Conservation (phyloP, 2,888 invertebrate genomes). For the Polymixis lichenea region DNA sequence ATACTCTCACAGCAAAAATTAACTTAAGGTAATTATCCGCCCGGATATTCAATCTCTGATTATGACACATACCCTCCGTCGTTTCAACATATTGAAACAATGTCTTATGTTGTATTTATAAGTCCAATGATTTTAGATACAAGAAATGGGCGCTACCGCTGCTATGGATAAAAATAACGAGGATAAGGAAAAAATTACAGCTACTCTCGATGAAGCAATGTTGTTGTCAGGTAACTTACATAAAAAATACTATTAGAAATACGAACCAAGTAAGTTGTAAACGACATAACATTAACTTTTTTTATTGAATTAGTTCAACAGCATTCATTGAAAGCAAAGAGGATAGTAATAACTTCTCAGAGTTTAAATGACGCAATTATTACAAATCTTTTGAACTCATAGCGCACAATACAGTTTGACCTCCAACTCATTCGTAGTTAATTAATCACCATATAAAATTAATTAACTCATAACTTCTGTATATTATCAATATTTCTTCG, state of each 20-base stretch:
- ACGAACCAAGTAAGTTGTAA: background rate
- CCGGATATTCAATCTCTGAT: too few relatives aligned
- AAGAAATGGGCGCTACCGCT: conserved; percentile 37
- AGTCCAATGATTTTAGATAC: conserved; percentile 32
- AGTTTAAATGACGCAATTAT: conserved; percentile 3
- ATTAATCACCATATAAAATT: background rate
- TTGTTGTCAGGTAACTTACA: conserved; percentile 43
- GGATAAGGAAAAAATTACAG: conserved; percentile 18
- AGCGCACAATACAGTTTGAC: background rate
- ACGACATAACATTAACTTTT: background rate
- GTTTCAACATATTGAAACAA: too few relatives aligned
- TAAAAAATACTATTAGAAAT: background rate
- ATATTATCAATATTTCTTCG: too few relatives aligned
- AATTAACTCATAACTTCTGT: too few relatives aligned
- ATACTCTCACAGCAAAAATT: too few relatives aligned
- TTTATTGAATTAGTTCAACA: background rate
- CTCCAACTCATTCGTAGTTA: background rate
- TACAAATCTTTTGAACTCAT: background rate
- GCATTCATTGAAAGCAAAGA: background rate
- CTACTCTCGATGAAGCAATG: conserved; percentile 61
- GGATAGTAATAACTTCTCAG: background rate
- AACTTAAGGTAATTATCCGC: too few relatives aligned
- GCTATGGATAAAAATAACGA: conserved; percentile 9
- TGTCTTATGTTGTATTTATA: too few relatives aligned
- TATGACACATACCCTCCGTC: too few relatives aligned